These are phyloP conservation scores for Alsophila aescularia DNA, from an alignment of 2,888 invertebrate species.

Conservation along the genomic window DNA sequence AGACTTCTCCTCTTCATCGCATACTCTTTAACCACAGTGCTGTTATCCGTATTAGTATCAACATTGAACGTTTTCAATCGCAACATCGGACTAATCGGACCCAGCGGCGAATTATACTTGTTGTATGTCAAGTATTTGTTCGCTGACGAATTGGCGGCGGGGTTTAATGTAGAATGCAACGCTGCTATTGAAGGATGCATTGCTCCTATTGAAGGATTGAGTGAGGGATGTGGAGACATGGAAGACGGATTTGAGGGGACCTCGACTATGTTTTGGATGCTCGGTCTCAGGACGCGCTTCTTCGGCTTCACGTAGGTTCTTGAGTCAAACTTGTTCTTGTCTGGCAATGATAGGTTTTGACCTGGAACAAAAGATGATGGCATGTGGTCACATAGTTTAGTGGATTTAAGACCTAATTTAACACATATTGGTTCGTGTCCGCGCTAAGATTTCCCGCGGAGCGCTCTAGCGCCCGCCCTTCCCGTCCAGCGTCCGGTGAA, in stretches of 20 bases:
- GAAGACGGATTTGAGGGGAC: constrained; percentile 60
- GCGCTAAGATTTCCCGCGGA: too few relatives aligned
- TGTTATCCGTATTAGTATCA: constrained; percentile 72
- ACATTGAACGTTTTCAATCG: constrained; percentile 78
- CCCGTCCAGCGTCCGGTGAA: too few relatives aligned
- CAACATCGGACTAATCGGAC: constrained; percentile 69
- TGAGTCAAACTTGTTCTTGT: constrained; percentile 86
- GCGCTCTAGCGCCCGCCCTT: too few relatives aligned
- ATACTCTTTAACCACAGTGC: constrained; percentile 64
- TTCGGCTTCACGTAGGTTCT: constrained; percentile 89
- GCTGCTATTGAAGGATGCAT: constrained; percentile 3
- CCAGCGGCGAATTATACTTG: constrained; percentile 71
- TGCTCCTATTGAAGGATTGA: constrained; percentile 10
- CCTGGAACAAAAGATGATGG: constrained; percentile 52
- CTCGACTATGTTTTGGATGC: constrained; percentile 83
- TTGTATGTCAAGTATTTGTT: constrained; percentile 78
- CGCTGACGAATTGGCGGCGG: constrained; percentile 45
- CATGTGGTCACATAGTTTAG: background rate
- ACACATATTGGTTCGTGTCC: too few relatives aligned
- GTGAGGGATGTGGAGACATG: constrained; percentile 53
- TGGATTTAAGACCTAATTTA: background rate
- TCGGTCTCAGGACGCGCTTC: constrained; percentile 83
- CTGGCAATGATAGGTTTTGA: constrained; percentile 62
- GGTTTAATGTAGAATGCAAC: constrained; percentile 8
- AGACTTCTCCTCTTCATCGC: constrained; percentile 71